These are phyloP conservation scores for Oreochromis grahami DNA, from an alignment of 2,797 vertebrate species.

Conservation along the genomic window DNA sequence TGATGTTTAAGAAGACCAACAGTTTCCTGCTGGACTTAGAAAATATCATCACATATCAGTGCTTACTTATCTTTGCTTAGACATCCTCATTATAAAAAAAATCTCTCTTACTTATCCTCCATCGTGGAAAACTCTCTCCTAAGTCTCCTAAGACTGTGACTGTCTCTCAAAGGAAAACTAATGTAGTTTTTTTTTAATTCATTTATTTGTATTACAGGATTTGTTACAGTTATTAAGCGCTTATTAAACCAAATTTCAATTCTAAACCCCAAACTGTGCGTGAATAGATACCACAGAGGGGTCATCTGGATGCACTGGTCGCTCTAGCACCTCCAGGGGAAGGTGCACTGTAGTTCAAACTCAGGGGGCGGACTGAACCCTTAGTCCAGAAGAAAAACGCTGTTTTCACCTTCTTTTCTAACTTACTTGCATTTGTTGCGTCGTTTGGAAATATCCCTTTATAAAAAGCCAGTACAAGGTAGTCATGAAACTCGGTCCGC, in stretches of 20 bases:
- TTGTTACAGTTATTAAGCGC: neutral
- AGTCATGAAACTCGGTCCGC: constrained; percentile 62
- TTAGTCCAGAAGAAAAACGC: neutral
- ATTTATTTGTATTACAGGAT: neutral
- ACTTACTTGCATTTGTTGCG: constrained; percentile 76
- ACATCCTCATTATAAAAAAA: neutral
- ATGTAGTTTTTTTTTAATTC: neutral
- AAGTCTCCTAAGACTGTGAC: neutral
- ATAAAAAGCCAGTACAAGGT: constrained; percentile 74
- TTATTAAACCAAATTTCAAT: neutral
- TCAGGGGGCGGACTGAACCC: neutral
- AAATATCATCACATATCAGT: neutral
- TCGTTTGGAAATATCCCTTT: constrained; percentile 69
- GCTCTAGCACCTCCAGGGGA: neutral
- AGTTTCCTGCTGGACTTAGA: neutral
- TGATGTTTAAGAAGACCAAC: neutral
- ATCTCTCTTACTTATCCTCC: neutral
- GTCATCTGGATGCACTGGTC: neutral
- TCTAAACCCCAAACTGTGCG: neutral
- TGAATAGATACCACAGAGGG: neutral
- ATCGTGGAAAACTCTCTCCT: neutral
- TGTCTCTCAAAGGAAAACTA: neutral
- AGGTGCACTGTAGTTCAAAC: neutral
- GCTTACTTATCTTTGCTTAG: neutral
- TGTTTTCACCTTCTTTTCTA: neutral